Conservation (phyloP, 1,140 invertebrate genomes). For the Lordiphosa collinella region DNA sequence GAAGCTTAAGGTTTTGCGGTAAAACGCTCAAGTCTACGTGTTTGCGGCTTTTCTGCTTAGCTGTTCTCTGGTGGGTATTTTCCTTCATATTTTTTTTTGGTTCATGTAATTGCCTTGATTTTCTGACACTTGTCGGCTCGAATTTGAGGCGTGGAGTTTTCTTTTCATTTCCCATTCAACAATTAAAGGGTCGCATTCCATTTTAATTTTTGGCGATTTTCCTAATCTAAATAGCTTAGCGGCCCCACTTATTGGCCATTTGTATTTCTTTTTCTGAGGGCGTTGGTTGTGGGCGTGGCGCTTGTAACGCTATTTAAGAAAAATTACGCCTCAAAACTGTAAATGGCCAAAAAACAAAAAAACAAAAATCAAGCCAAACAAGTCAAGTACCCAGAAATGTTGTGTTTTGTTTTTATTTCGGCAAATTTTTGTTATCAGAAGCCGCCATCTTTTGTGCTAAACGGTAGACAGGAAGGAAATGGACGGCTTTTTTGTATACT, state of each 20-base stretch:
- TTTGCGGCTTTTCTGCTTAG: conserved; percentile 59
- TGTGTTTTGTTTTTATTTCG: conserved; percentile 24
- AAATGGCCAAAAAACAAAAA: conserved; percentile 52
- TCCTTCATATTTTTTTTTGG: not conserved
- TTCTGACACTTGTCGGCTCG: conserved; percentile 49
- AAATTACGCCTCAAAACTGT: conserved; percentile 70
- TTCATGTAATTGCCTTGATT: conserved; percentile 50
- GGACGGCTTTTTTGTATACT: conserved; percentile 9
- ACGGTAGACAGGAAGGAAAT: conserved; percentile 22
- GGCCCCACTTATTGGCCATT: conserved; percentile 48
- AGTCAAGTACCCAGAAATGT: conserved; percentile 36
- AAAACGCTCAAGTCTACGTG: conserved; percentile 69
- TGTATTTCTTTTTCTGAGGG: conserved; percentile 10
- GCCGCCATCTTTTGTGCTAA: conserved; percentile 73
- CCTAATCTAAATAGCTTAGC: conserved; percentile 53
- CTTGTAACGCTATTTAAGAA: conserved; percentile 58
- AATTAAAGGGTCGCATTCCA: too few relatives aligned
- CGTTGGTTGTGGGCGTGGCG: conserved; percentile 41
- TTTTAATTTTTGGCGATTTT: conserved; percentile 14
- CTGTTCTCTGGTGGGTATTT: not conserved
- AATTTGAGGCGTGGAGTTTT: conserved; percentile 17
- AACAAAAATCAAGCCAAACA: conserved; percentile 10
- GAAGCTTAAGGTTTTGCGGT: conserved; percentile 47
- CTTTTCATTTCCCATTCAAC: not conserved
- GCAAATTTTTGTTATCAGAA: conserved; percentile 56